Conservation (phyloP, 2,888 invertebrate species). For the Spicauda simplicius region DNA sequence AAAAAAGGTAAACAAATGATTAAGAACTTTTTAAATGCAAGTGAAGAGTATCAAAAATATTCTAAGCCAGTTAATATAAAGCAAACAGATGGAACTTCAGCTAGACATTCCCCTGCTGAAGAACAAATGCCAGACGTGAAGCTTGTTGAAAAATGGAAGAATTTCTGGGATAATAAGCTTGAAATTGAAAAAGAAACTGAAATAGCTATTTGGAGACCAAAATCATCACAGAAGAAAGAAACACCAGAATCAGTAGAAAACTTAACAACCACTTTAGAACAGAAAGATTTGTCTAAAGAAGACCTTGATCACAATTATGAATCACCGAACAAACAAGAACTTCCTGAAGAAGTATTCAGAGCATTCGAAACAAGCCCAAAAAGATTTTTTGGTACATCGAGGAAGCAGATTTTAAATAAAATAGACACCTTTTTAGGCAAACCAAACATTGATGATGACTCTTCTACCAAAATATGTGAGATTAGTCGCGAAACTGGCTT, state of each 20-base stretch:
- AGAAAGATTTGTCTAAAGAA: slow-evolving; percentile 29
- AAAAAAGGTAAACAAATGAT: slow-evolving; percentile 73
- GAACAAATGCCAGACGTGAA: slow-evolving; percentile 51
- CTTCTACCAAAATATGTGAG: slow-evolving; percentile 51
- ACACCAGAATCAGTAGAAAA: neutral
- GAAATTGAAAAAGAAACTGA: slow-evolving; percentile 57
- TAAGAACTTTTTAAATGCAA: slow-evolving; percentile 64
- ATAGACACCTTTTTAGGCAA: slow-evolving; percentile 75
- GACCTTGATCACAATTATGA: slow-evolving; percentile 26
- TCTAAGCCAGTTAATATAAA: slow-evolving; percentile 41
- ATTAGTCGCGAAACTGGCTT: slow-evolving; percentile 70
- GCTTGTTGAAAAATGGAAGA: slow-evolving; percentile 73
- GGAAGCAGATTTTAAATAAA: slow-evolving; percentile 76
- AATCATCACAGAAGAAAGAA: slow-evolving; percentile 44
- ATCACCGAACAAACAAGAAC: slow-evolving; percentile 61
- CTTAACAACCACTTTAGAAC: neutral
- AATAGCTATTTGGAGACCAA: slow-evolving; percentile 44
- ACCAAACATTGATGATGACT: slow-evolving; percentile 55
- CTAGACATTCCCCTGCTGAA: slow-evolving; percentile 40
- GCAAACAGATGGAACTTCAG: slow-evolving; percentile 37
- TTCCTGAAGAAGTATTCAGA: slow-evolving; percentile 78
- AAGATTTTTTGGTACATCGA: slow-evolving; percentile 77
- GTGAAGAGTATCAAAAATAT: slow-evolving; percentile 51
- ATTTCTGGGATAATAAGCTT: slow-evolving; percentile 74
- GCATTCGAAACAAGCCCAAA: slow-evolving; percentile 81